Percentiles rank a stretch among this genome's conserved stretches.
Evolutionary conservation across 2,797 vertebrate species (phyloP).

Genomic region (Tenualosa thibaudeaui): DNA sequence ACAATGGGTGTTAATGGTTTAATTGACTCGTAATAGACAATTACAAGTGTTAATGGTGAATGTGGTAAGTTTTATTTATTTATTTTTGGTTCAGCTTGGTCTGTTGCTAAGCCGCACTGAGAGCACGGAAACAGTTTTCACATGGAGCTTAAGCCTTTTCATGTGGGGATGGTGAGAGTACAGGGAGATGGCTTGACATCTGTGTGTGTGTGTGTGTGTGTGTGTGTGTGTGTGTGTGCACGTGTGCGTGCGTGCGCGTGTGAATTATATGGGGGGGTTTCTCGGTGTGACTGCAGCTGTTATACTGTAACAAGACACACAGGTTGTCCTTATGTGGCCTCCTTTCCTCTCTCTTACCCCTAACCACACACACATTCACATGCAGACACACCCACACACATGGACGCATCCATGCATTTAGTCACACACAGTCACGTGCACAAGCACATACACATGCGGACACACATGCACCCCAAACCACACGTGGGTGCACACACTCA

Average conservation of each 20-base stretch:
- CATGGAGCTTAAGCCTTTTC: not conserved
- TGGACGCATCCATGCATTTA: not conserved
- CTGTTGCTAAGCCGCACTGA: not conserved
- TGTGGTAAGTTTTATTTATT: not conserved
- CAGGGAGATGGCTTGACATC: not conserved
- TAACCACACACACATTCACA: conserved; percentile 37
- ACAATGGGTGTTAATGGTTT: not conserved
- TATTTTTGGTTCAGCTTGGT: not conserved
- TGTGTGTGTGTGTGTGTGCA: conserved; percentile 23
- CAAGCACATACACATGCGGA: not conserved
- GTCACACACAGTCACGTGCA: not conserved
- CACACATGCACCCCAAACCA: not conserved
- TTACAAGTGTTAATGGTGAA: not conserved
- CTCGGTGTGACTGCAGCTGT: conserved; percentile 33
- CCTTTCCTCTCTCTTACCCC: conserved; percentile 37
- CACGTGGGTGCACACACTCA: not conserved
- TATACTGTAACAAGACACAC: conserved; percentile 43
- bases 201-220: conserved; percentile 13
- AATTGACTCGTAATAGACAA: not conserved
- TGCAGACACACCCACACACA: not conserved
- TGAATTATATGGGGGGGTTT: conserved; percentile 1
- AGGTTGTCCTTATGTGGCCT: conserved; percentile 40
- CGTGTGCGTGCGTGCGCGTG: not conserved
- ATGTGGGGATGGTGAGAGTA: not conserved
- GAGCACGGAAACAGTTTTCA: conserved; percentile 1